These are phyloP conservation scores for Danio jaintianensis DNA, from an alignment of 2,797 vertebrate species.

Conservation along the genomic window DNA sequence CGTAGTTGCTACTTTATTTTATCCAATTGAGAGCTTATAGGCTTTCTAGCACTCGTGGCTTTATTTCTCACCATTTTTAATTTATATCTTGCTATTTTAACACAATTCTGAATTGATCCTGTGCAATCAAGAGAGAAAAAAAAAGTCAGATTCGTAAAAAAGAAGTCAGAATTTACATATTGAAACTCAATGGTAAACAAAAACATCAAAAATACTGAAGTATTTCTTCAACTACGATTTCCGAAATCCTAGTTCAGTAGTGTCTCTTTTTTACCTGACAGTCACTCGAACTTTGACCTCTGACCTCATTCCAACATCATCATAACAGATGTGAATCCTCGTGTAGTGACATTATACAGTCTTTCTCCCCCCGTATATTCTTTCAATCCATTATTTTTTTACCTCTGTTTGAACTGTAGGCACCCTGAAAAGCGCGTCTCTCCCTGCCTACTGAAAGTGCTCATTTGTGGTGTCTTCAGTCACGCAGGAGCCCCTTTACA, in stretches of 20 bases:
- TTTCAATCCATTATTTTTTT: background rate
- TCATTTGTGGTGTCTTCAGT: constrained; percentile 52
- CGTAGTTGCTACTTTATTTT: no score
- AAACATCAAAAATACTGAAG: no score
- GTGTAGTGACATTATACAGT: background rate
- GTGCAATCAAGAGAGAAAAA: no score
- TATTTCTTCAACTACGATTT: no score
- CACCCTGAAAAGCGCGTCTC: constrained; percentile 18
- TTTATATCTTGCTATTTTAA: no score
- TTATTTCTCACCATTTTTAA: no score
- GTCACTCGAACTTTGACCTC: background rate
- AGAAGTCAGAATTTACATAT: no score
- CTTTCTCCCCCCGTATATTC: background rate
- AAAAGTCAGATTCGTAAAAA: no score
- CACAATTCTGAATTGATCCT: no score
- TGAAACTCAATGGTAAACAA: no score
- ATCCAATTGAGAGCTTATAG: no score
- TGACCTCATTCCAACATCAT: constrained; percentile 5
- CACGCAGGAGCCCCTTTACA: constrained; percentile 46
- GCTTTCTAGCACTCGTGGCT: no score
- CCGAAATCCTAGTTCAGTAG: background rate
- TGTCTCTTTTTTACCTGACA: background rate
- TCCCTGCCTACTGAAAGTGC: constrained; percentile 32
- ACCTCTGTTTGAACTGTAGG: background rate
- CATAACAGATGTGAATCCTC: background rate